Percentiles rank a stretch among this genome's conserved stretches.
Evolutionary conservation across 2,797 vertebrate genomes (phyloP).

Genomic region (Dipus sagitta): DNA sequence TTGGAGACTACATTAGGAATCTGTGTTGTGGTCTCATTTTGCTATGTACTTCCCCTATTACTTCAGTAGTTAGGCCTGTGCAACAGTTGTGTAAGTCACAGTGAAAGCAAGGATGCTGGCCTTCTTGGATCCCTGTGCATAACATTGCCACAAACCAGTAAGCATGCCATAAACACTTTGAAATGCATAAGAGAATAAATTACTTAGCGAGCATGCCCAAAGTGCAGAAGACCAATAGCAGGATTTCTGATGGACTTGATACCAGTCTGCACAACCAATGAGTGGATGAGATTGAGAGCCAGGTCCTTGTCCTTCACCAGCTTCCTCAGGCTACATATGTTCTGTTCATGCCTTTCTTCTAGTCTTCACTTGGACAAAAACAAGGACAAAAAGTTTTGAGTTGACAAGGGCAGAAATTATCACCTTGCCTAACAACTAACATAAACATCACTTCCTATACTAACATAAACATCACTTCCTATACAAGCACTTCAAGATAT

Average conservation of each 20-base stretch:
- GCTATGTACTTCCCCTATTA: neutral
- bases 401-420: constrained; percentile 3
- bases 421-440: neutral
- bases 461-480: neutral
- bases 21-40: neutral
- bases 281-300: neutral
- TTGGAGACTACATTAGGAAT: neutral
- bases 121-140: too few species aligned
- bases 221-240: neutral
- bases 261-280: neutral
- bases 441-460: neutral
- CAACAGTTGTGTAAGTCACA: neutral
- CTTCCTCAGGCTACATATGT: neutral
- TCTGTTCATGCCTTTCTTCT: neutral
- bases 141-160: neutral
- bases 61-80: neutral
- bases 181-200: neutral
- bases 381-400: neutral
- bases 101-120: neutral
- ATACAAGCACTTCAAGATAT: neutral
- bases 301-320: neutral
- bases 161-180: neutral
- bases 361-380: neutral
- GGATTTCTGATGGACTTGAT: neutral
- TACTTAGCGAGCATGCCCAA: neutral